phyloP scores from a whole-genome alignment of 2,888 invertebrate species.

The Temnothorax unifasciatus region DNA sequence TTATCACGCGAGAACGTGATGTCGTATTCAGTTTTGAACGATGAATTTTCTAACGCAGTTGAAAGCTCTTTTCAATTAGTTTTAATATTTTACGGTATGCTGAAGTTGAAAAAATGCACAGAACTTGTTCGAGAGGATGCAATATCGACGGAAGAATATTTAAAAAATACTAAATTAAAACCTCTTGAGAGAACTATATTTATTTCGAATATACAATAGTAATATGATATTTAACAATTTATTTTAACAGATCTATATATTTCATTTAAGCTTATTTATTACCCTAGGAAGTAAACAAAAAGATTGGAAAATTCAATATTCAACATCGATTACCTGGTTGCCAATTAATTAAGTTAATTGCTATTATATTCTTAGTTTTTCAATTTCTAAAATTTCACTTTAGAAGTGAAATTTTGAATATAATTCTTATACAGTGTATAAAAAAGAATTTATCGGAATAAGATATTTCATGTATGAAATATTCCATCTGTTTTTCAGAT shows the following conservation, averaged over 20 bases:
- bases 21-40: not conserved
- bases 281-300: not conserved
- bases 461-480: not conserved
- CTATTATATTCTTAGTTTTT: not conserved
- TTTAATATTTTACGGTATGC: not conserved
- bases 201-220: not conserved
- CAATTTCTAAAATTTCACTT: not conserved
- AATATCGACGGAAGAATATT: not conserved
- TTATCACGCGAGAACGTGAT: not conserved
- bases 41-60: not conserved
- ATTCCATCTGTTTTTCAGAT: not conserved
- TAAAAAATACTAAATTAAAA: not conserved
- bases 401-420: not conserved
- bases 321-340: not conserved
- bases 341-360: not conserved
- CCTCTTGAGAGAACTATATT: not conserved
- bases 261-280: not conserved
- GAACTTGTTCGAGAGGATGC: not conserved
- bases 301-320: not conserved
- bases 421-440: not conserved
- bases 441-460: not conserved
- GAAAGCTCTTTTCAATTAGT: not conserved
- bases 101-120: not conserved
- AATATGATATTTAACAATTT: not conserved
- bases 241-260: not conserved